Percentiles rank a stretch among this genome's conserved stretches.
These are phyloP conservation scores for Magallana ariakensis DNA, from an alignment of 1,140 invertebrate species.

Conservation along the genomic window DNA sequence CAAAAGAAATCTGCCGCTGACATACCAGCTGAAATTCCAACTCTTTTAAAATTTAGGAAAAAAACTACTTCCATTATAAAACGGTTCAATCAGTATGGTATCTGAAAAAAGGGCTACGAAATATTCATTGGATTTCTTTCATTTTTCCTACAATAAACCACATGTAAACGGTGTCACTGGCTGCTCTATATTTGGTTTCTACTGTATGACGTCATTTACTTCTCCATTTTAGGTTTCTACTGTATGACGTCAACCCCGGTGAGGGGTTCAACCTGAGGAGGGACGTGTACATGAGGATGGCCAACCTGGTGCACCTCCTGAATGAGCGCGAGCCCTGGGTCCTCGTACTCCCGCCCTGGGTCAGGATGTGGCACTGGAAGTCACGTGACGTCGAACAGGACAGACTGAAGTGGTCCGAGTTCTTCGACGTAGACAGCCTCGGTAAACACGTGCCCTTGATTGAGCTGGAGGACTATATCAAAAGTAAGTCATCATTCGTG, in stretches of 20 bases:
- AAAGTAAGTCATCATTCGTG: slow-evolving; percentile 73
- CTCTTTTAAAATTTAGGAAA: too few species aligned
- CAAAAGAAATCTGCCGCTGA: too few species aligned
- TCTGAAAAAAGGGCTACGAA: too few species aligned
- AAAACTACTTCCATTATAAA: too few species aligned
- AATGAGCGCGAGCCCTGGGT: slow-evolving; percentile 81
- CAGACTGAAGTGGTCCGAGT: slow-evolving; percentile 87
- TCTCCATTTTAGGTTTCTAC: slow-evolving; percentile 79
- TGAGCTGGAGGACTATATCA: slow-evolving; percentile 91
- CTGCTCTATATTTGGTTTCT: too few species aligned
- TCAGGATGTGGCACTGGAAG: slow-evolving; percentile 93
- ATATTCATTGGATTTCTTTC: too few species aligned
- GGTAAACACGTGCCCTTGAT: slow-evolving; percentile 91
- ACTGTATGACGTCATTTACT: background rate
- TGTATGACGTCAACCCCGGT: slow-evolving; percentile 95
- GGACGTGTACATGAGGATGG: slow-evolving; percentile 96
- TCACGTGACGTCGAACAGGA: slow-evolving; percentile 82
- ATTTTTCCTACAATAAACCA: too few species aligned
- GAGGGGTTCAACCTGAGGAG: slow-evolving; percentile 98
- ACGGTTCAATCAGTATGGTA: too few species aligned
- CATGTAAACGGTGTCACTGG: too few species aligned
- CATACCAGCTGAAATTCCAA: too few species aligned
- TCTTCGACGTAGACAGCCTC: slow-evolving; percentile 92
- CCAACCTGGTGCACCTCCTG: slow-evolving; percentile 87
- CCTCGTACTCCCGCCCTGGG: slow-evolving; percentile 92